Evolutionary conservation across 2,797 vertebrate genomes (phyloP).

Genomic region (Steatocranus sp.): DNA sequence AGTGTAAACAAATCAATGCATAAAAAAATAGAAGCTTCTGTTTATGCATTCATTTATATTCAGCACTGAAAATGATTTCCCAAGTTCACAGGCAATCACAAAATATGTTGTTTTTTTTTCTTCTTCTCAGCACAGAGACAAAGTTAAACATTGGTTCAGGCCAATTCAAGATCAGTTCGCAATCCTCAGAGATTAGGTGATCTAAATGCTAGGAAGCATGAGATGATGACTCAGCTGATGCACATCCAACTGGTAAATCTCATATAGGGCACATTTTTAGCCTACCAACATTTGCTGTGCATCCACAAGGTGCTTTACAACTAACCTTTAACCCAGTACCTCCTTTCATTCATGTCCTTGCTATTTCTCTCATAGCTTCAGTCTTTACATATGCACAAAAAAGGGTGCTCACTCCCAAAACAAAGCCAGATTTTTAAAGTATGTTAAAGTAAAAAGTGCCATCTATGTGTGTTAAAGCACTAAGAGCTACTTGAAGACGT

Average conservation of each 20-base stretch:
- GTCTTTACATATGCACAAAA: background rate
- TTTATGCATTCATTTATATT: background rate
- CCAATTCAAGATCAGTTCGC: background rate
- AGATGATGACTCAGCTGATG: background rate
- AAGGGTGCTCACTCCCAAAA: background rate
- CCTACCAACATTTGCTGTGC: background rate
- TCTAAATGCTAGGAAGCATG: background rate
- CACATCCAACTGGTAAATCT: background rate
- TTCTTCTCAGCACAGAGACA: background rate
- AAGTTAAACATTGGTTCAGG: background rate
- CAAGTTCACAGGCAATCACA: background rate
- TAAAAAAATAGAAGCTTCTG: background rate
- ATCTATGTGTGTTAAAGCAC: background rate
- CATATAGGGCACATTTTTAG: background rate
- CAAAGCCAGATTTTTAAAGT: background rate
- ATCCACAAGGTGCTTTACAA: background rate
- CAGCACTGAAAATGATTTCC: background rate
- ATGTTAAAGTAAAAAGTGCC: background rate
- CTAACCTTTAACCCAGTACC: background rate
- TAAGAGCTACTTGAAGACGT: background rate
- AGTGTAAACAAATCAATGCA: background rate
- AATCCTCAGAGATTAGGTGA: background rate
- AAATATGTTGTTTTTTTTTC: rapidly evolving
- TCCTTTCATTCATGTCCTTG: background rate
- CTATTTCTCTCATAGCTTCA: background rate